Conservation (phyloP, 2,797 vertebrate species). For the Chiloscyllium punctatum region DNA sequence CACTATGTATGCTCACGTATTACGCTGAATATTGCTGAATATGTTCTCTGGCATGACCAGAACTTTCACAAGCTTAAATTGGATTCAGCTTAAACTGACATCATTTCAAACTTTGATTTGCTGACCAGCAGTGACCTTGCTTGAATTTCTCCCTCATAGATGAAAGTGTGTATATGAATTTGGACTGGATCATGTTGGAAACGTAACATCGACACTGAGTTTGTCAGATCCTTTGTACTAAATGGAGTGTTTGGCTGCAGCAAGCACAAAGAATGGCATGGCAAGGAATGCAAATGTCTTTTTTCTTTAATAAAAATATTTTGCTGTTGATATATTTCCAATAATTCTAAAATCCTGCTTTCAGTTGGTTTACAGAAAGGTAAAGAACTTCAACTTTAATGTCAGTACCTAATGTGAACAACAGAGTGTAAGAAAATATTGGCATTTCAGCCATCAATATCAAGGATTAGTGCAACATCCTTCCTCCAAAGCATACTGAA, state of each 20-base stretch:
- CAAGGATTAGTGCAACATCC: slow-evolving; percentile 44
- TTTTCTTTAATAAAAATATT: not conserved
- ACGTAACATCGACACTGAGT: slow-evolving; percentile 5
- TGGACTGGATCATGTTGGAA: slow-evolving; percentile 27
- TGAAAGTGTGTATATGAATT: not conserved
- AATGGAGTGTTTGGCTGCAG: slow-evolving; percentile 3
- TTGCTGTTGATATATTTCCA: not conserved
- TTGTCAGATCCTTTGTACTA: slow-evolving; percentile 21
- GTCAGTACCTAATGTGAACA: not conserved
- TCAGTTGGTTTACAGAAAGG: not conserved
- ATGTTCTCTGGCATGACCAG: not conserved
- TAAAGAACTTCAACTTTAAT: not conserved
- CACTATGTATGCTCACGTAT: not conserved
- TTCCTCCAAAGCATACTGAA: slow-evolving; percentile 47
- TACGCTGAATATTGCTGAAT: slow-evolving; percentile 4
- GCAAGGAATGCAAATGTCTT: not conserved
- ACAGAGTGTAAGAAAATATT: not conserved
- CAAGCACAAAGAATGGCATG: not conserved
- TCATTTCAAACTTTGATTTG: slow-evolving; percentile 25
- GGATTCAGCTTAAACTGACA: slow-evolving; percentile 32
- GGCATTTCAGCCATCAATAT: slow-evolving; percentile 21
- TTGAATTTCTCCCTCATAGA: slow-evolving; percentile 5
- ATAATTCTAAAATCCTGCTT: not conserved
- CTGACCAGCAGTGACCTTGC: slow-evolving; percentile 30
- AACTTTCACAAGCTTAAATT: slow-evolving; percentile 31